These are phyloP conservation scores for Cacatua alba DNA, from an alignment of 2,113 vertebrate genomes.

Conservation along the genomic window DNA sequence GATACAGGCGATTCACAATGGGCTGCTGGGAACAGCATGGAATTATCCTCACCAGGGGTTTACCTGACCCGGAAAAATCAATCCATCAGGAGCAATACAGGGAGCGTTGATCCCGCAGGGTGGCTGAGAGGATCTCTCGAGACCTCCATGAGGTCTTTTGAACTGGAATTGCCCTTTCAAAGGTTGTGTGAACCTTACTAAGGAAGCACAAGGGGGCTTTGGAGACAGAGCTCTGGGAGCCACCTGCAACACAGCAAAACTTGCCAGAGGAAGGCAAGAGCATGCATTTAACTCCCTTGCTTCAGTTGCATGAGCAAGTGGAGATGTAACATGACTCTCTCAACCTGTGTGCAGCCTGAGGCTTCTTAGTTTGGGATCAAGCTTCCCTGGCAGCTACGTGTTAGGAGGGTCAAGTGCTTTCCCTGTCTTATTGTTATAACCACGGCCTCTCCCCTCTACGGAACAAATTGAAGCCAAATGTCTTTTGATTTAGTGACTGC, in stretches of 20 bases:
- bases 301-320: accelerated
- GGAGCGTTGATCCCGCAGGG: background rate
- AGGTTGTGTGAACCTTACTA: background rate
- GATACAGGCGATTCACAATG: accelerated
- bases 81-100: background rate
- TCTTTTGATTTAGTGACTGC: background rate
- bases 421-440: accelerated
- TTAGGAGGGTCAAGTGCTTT: accelerated
- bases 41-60: accelerated
- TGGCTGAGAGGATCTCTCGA: background rate
- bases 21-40: background rate
- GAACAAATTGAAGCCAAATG: background rate
- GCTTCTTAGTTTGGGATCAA: background rate
- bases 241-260: background rate
- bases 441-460: accelerated
- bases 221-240: background rate
- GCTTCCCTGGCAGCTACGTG: accelerated
- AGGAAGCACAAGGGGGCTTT: background rate
- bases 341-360: background rate
- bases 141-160: accelerated
- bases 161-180: background rate
- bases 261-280: background rate
- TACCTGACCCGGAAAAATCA: background rate
- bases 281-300: background rate
- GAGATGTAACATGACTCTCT: background rate